Base-by-base conservation (phyloP, 2,888 invertebrate genomes). In the Helobdella robusta region DNA sequence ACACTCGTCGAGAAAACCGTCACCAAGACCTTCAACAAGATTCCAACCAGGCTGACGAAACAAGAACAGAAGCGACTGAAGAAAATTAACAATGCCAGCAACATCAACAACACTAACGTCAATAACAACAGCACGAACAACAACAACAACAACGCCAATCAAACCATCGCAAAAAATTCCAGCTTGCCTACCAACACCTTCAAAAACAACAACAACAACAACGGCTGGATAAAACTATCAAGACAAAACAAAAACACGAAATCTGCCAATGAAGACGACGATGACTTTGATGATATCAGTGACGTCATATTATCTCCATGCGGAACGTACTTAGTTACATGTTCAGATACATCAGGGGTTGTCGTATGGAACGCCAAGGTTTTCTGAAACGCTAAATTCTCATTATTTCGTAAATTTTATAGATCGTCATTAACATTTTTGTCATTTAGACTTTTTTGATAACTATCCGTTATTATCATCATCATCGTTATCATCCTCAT, bases 341-440 rank as follows among this genome's bases (percentile, higher is more conserved):
- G 44, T 18, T 25, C 62, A 8, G 2, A 15, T 3, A 28, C 20
- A n/a, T 18, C 1, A 50, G 4, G 50, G 8, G 50, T 35, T 46
- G n/a, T 50, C 20, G 50, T 50, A n/a, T 62, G 62, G 62, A 44
- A 62, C 4, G 46, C 62, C 8, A 46, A 62, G 20, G 62, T 62
- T 20, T n/a, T 62, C 50, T 3, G 32, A 2, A 6, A 35, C 15
- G 36, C 56, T 18, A 61, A 11, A 59, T 58, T 18, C 11, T 61
- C n/a, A 8, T 11, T 23, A 11, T 58, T 30, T 30, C 32, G 8
- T 20, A 15, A 6, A 15, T 32, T 30, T 20, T 11, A 8, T 20
- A 11, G 8, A 28, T 32, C 34, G 8, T 11, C 34, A 15, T 52
- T 20, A 18, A 11, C 52, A 11, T 23, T 20, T 52, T 23, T 20